Percentiles rank a stretch among this genome's conserved stretches.
phyloP scores from a whole-genome alignment of 2,113 vertebrate genomes.

The Murina feae region DNA sequence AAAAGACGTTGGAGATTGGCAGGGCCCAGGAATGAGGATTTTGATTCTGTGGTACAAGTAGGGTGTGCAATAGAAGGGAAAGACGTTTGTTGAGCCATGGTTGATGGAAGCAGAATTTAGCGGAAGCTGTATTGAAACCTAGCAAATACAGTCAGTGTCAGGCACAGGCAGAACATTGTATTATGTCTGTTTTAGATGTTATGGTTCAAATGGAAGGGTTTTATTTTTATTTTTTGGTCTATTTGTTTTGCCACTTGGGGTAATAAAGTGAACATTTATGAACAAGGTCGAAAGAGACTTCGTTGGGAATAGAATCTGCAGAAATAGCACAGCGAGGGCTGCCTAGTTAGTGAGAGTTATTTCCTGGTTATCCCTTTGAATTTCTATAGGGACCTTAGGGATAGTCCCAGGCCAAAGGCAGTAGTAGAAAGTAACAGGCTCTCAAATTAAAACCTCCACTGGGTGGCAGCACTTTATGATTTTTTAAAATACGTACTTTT shows the following conservation, averaged over 20 bases:
- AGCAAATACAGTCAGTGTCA: neutral
- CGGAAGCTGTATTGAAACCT: neutral
- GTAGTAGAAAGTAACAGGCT: neutral
- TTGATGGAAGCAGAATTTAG: neutral
- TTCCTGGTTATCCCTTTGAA: neutral
- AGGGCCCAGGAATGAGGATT: neutral
- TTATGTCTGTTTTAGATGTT: neutral
- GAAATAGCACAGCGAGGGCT: neutral
- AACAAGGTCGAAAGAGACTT: neutral
- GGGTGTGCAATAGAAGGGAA: neutral
- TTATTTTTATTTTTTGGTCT: neutral
- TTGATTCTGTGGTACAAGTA: neutral
- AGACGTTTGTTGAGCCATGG: fast-evolving
- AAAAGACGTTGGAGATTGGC: neutral
- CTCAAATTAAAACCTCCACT: neutral
- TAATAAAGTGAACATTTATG: neutral
- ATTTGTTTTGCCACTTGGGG: neutral
- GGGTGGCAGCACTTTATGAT: neutral
- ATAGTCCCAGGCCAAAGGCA: neutral
- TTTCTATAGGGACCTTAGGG: neutral
- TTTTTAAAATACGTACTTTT: neutral
- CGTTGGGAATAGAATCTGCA: neutral
- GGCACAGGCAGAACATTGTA: neutral
- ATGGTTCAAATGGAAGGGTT: neutral
- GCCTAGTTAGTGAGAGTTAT: neutral